A percentile compares a stretch with the other conserved stretches of the same genome.
phyloP scores from a whole-genome alignment of 2,797 vertebrate genomes.

The Buceros bicornis region DNA sequence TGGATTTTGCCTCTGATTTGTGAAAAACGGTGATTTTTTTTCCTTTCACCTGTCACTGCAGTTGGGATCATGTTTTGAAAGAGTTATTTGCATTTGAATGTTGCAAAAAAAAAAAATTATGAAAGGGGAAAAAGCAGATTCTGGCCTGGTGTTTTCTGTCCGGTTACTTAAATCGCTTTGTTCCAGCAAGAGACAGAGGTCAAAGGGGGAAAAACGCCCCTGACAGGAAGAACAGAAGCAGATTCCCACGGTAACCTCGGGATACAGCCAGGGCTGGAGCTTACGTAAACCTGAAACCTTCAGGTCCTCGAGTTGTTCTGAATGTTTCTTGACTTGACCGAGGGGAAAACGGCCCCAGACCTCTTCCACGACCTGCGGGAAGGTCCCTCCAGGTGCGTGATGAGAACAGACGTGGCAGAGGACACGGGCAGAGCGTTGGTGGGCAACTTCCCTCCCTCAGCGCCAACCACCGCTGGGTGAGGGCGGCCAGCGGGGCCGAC shows the following conservation, averaged over 20 bases:
- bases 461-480: neutral
- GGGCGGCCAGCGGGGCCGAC: neutral
- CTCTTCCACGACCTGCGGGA: neutral
- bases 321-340: neutral
- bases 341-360: neutral
- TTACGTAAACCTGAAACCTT: neutral
- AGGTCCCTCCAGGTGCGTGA: neutral
- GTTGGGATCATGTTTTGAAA: neutral
- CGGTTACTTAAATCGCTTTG: neutral
- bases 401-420: neutral
- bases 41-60: neutral
- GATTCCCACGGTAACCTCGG: neutral
- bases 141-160: neutral
- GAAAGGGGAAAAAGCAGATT: rapidly evolving
- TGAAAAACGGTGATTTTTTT: neutral
- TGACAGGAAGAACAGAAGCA: neutral
- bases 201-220: neutral
- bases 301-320: neutral
- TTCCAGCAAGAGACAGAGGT: neutral
- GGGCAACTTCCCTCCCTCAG: neutral
- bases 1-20: neutral
- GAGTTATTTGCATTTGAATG: too few species aligned
- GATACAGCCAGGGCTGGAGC: neutral
- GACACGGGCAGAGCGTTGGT: neutral
- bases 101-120: neutral